Evolutionary conservation across 2,113 vertebrate genomes (phyloP).

Genomic region (Neogobius melanostomus): DNA sequence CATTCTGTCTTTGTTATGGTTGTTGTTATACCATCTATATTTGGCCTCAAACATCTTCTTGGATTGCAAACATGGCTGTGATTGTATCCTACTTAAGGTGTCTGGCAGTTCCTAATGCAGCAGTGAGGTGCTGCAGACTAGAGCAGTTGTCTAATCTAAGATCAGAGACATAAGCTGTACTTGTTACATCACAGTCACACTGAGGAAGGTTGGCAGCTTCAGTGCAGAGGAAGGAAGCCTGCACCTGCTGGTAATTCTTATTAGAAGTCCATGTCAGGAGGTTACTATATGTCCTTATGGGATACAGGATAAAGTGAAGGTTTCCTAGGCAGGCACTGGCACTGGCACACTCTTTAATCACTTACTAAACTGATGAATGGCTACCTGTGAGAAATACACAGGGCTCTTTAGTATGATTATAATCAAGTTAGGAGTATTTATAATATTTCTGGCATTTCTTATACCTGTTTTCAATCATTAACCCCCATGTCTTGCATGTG

Average conservation of each 20-base stretch:
- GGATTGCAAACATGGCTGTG: conserved; percentile 9
- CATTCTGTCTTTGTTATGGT: no score
- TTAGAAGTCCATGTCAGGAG: conserved; percentile 2
- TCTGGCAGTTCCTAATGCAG: conserved; percentile 27
- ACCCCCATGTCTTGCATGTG: no score
- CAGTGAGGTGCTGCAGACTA: conserved; percentile 36
- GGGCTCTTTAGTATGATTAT: no score
- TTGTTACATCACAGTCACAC: conserved; percentile 43
- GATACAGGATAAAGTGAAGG: conserved; percentile 5
- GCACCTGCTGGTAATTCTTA: conserved; percentile 9
- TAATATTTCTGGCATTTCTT: no score
- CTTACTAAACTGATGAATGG: neutral
- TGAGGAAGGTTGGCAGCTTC: neutral
- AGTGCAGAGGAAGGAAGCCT: conserved; percentile 4
- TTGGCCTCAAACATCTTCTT: neutral
- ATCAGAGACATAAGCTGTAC: conserved; percentile 54
- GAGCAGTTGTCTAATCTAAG: conserved; percentile 39
- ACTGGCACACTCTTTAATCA: neutral
- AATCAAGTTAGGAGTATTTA: no score
- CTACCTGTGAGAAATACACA: neutral
- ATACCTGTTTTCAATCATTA: no score
- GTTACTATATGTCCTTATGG: neutral
- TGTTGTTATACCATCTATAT: neutral
- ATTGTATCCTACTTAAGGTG: conserved; percentile 37
- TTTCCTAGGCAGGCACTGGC: no score